Evolutionary conservation across 2,797 vertebrate species (phyloP), one percentile per base, ranked within the genome.

Genomic region (Apogon hyalosoma): DNA sequence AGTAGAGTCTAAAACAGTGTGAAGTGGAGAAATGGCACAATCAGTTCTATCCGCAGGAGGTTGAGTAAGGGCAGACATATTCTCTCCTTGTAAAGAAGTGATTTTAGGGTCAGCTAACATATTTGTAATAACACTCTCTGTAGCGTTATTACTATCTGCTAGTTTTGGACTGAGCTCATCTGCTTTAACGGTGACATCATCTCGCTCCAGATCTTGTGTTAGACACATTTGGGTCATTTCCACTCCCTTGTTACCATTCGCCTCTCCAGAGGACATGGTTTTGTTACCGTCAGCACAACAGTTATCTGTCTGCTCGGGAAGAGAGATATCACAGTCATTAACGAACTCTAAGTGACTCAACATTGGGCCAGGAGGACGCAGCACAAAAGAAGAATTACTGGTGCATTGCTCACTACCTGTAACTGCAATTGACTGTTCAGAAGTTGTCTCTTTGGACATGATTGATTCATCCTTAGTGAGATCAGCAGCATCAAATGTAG

Each of bases 261-360:
- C 49, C 31, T 83, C 82, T 55, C 66, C 50, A n/a, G 65, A 69
- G 69, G 63, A 42, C 42, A 65, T 38, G 18, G 56, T 45, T 60
- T 42, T 13, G 38, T 82, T 67, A 67, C 61, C 40, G 13, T 79
- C 76, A 62, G 63, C 36, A 28, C 54, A 46, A 58, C 18, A 16
- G 24, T 56, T 56, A 61, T 75, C 79, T 21, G 54, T 60, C 43
- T 76, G 76, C 73, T 77, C 90, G 62, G 80, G 69, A 71, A 73
- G 64, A 59, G 74, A 63, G 56, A 87, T 52, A 63, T 91, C 88
- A 85, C 47, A 73, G 70, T 93, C 90, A 33, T 70, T 88, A 79
- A 87, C 84, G 9, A 86, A 68, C 83, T 94, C 92, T 47, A 81
- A 72, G 69, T 94, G 92, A 91, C 83, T 94, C 85, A 93, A 82